Conservation (phyloP, 2,888 invertebrate genomes). For the Epirrhoe alternata region DNA sequence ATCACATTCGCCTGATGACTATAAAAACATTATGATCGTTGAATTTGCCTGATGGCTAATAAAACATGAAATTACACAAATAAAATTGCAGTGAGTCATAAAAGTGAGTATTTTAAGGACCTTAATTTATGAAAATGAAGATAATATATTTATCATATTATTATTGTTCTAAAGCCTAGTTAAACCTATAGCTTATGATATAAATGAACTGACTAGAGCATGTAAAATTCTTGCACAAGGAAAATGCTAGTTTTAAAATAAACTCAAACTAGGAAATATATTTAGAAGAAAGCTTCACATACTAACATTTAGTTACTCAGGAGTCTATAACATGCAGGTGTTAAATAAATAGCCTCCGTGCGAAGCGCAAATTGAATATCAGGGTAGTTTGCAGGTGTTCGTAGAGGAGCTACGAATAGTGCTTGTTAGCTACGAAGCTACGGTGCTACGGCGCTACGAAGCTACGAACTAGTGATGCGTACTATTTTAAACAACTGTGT, state of each 20-base stretch:
- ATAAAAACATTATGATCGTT: too few relatives aligned
- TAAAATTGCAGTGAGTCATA: too few relatives aligned
- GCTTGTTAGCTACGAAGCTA: constrained; percentile 24
- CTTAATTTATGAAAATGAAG: too few relatives aligned
- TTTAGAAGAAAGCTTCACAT: background rate
- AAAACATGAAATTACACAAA: too few relatives aligned
- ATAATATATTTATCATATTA: too few relatives aligned
- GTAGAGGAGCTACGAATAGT: constrained; percentile 28
- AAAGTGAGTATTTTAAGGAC: too few relatives aligned
- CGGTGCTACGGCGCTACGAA: constrained; percentile 16
- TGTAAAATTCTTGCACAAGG: too few relatives aligned
- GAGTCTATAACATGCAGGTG: constrained; percentile 10
- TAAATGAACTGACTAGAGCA: too few relatives aligned
- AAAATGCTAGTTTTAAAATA: background rate
- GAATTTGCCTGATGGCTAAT: too few relatives aligned
- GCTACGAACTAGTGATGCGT: background rate
- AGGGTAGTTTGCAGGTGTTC: constrained; percentile 18
- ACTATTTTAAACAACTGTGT: background rate
- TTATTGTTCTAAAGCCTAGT: too few relatives aligned
- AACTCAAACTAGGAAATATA: background rate
- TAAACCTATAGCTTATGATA: too few relatives aligned
- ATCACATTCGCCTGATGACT: background rate
- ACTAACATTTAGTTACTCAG: constrained; percentile 1
- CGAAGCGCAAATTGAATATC: constrained; percentile 26
- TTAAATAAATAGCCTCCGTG: constrained; percentile 20